Evolutionary conservation across 2,113 vertebrate genomes (phyloP), one percentile per base, ranked within the genome.

Genomic region (Myanophis thanlyinensis): DNA sequence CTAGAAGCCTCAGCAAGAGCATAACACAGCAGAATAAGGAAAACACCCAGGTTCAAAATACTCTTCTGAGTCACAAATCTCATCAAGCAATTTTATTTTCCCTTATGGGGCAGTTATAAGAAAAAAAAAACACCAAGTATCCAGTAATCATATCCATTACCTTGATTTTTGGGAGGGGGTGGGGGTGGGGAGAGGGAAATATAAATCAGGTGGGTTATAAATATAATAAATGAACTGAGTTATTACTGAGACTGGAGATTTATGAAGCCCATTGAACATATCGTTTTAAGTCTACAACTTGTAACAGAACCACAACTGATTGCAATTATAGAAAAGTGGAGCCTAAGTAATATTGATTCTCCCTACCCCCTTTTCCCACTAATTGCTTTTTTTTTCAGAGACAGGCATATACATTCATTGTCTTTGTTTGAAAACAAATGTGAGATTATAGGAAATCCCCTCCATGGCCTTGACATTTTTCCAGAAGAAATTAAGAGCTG

Each of bases 401-500:
- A 27, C 47, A 94, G 87, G 93, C 48, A 95, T 85, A 96, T 90
- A 1, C 85, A 94, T 96, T 91, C 89, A 95, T 91, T 85, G 93
- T 92, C 92, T 90, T 90, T 40, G 12, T 87, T 48, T 67, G 40
- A 87, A 91, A 95, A 93, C 87, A 92, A 88, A 92, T 96, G 94
- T 92, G 96, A 94, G 94, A 95, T 88, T 91, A 94, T 95, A 93
- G 95, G 95, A 94, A 95, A 94, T 95, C 94, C 97, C 95, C 97
- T 94, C 93, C 94, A 49, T 95, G 94, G 96, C 91, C 94, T 97
- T 96, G 96, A 97, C 95, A 97, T 98, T 97, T 97, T 95, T 98
- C 97, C 97, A 97, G 96, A 92, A 98, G 95, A 98, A 97, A 98
- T 98, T 98, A 98, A 97, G 95, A 97, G 97, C 95, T 97, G 96